phyloP scores from a whole-genome alignment of 2,113 vertebrate species.

The Neolamprologus tretocephalus region DNA sequence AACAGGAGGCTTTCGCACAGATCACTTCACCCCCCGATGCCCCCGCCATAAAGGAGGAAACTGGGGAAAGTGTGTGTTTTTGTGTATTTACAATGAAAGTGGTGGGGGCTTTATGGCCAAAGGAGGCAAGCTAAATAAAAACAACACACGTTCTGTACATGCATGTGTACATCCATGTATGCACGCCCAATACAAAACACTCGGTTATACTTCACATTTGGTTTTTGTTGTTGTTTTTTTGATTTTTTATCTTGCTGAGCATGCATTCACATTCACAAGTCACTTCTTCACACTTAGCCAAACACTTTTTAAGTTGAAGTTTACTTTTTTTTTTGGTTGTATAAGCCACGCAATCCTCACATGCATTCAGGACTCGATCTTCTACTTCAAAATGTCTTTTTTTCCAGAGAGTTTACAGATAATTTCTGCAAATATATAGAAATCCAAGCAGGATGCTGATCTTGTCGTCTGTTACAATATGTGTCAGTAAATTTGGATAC shows the following conservation, averaged over 20 bases:
- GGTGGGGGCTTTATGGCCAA: constrained; percentile 6
- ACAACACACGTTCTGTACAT: not conserved
- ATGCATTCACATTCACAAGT: not conserved
- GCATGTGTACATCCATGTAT: not conserved
- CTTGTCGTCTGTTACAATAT: not conserved
- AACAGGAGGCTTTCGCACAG: constrained; percentile 74
- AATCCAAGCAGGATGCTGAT: not conserved
- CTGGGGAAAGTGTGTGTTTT: constrained; percentile 24
- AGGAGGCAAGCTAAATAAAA: constrained; percentile 34
- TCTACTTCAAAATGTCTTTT: not conserved
- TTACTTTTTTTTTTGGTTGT: not conserved
- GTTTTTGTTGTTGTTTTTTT: not conserved
- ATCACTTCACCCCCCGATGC: constrained; percentile 72
- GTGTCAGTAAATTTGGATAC: not conserved
- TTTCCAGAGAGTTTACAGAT: not conserved
- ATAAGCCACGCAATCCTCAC: not conserved
- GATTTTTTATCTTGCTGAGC: not conserved
- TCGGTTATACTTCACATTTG: not conserved
- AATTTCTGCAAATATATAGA: not conserved
- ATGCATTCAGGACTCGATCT: not conserved
- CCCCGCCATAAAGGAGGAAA: constrained; percentile 56
- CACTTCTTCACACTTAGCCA: not conserved
- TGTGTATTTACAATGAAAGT: not conserved
- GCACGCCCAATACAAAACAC: not conserved
- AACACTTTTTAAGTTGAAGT: not conserved